A percentile compares a stretch with the other conserved stretches of the same genome.
Conservation (phyloP, 2,113 vertebrate species). For the Euleptes europaea region DNA sequence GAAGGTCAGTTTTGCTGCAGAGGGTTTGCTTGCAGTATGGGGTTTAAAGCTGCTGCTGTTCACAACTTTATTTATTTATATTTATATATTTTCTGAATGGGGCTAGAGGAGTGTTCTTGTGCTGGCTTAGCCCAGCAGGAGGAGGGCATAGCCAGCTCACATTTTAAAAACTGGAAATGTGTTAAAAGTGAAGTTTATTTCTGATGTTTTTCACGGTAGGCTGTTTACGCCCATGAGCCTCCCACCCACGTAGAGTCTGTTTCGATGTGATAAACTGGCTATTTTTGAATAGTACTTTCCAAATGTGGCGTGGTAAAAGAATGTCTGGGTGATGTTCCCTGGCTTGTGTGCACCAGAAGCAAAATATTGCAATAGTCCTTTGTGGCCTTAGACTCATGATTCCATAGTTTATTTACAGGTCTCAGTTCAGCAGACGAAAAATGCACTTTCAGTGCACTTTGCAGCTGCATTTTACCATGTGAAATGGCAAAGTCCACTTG, state of each 20-base stretch:
- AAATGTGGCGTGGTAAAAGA: not conserved
- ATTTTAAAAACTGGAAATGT: not conserved
- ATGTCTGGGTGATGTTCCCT: not conserved
- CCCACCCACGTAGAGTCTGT: not conserved
- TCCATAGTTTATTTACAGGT: not conserved
- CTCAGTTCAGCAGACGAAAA: too few species aligned
- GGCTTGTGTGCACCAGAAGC: not conserved
- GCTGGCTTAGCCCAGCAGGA: not conserved
- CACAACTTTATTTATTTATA: too few species aligned
- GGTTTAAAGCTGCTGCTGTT: not conserved
- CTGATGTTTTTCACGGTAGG: not conserved
- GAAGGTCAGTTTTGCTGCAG: not conserved
- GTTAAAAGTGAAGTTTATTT: not conserved
- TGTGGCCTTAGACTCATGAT: conserved; percentile 17
- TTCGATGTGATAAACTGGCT: not conserved
- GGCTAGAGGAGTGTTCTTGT: not conserved
- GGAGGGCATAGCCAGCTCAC: not conserved
- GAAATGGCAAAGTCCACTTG: too few species aligned
- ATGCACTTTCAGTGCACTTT: too few species aligned
- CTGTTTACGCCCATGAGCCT: not conserved
- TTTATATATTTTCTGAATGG: not conserved
- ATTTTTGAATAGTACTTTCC: not conserved
- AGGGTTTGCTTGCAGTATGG: not conserved
- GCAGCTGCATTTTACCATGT: too few species aligned
- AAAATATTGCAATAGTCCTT: conserved; percentile 6